Conservation (phyloP, 2,797 vertebrate species). For the Gallinago stenura region DNA sequence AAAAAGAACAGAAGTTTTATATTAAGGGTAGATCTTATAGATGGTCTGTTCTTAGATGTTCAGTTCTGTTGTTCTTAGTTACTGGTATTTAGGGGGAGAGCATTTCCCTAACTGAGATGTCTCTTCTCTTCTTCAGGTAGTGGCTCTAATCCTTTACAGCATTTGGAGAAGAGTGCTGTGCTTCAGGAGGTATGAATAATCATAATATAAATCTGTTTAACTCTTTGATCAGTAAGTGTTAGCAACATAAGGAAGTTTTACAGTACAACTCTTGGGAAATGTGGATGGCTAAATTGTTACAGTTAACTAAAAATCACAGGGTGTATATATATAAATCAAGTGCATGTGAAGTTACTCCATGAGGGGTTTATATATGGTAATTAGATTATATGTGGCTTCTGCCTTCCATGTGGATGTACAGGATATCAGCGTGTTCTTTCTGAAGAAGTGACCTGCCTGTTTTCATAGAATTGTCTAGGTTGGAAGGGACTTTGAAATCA, state of each 20-base stretch:
- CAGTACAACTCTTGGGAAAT: fast-evolving
- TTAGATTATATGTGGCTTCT: neutral
- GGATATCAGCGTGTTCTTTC: neutral
- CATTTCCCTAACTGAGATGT: neutral
- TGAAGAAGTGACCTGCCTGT: neutral
- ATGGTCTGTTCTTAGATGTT: neutral
- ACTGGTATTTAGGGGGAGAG: neutral
- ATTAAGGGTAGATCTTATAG: neutral
- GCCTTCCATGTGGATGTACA: neutral
- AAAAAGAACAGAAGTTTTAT: neutral
- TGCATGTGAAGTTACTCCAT: fast-evolving
- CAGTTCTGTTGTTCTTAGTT: neutral
- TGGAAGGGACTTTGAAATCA: too few relatives aligned
- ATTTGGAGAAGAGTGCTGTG: slow-evolving; percentile 97
- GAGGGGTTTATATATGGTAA: neutral
- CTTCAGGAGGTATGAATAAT: slow-evolving; percentile 90
- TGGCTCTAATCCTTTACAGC: slow-evolving; percentile 96
- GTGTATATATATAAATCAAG: neutral
- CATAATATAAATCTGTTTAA: fast-evolving
- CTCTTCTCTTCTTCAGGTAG: slow-evolving; percentile 83
- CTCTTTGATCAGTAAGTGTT: neutral
- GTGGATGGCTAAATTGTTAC: fast-evolving
- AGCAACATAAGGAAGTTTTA: neutral
- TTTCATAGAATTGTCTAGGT: neutral
- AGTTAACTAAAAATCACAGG: neutral